Percentiles rank a stretch among this genome's conserved stretches.
Evolutionary conservation across 2,888 invertebrate genomes (phyloP).

Genomic region (Laothoe populi): DNA sequence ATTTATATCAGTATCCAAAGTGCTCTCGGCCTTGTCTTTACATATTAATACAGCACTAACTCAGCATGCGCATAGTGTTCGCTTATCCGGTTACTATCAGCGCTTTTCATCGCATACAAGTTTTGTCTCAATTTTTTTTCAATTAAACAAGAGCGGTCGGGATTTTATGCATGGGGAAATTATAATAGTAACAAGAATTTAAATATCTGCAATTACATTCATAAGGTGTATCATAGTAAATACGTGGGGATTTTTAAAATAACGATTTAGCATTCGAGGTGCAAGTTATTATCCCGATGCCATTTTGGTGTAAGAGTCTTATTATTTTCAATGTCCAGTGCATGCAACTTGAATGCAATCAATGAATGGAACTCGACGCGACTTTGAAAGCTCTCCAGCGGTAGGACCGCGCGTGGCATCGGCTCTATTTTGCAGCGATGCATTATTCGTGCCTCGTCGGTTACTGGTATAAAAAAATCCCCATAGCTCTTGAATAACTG

Average conservation of each 20-base stretch:
- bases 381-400: conserved; percentile 5
- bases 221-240: too few species aligned
- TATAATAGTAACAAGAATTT: too few species aligned
- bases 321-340: background rate
- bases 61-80: background rate
- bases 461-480: conserved; percentile 3
- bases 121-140: background rate
- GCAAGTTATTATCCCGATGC: background rate
- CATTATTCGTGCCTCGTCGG: background rate
- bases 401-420: background rate
- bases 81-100: background rate
- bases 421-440: conserved; percentile 6
- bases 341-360: conserved; percentile 16
- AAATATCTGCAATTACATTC: too few species aligned
- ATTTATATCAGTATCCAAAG: background rate
- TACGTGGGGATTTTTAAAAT: too few species aligned
- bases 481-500: background rate
- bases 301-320: background rate
- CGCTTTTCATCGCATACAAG: conserved; percentile 8
- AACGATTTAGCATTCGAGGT: too few species aligned
- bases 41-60: conserved; percentile 11
- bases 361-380: background rate
- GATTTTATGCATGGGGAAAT: background rate
- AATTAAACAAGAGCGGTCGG: too few species aligned
- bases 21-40: background rate